Conservation (phyloP, 2,888 invertebrate species). For the Argyresthia albistria region DNA sequence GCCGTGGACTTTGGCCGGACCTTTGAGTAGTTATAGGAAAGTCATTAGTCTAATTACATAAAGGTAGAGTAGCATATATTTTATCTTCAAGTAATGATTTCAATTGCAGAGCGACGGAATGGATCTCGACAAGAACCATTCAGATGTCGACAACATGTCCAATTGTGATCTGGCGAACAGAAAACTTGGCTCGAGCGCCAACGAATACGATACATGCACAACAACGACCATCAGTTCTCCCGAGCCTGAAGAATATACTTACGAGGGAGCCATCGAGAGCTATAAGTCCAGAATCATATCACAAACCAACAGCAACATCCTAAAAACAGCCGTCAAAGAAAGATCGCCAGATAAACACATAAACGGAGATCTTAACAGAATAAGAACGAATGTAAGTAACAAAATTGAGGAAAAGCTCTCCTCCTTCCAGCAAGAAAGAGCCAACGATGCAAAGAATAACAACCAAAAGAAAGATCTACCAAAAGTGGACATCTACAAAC, state of each 20-base stretch:
- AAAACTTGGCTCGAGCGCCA: constrained; percentile 64
- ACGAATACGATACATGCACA: constrained; percentile 79
- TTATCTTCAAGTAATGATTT: not conserved
- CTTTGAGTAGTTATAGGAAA: no score
- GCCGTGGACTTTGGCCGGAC: no score
- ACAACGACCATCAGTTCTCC: constrained; percentile 79
- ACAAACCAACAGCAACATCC: constrained; percentile 61
- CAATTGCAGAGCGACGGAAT: constrained; percentile 73
- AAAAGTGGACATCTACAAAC: constrained; percentile 87
- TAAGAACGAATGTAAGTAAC: constrained; percentile 62
- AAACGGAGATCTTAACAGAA: constrained; percentile 55
- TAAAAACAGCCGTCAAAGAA: constrained; percentile 60
- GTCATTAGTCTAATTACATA: no score
- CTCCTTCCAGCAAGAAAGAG: constrained; percentile 69
- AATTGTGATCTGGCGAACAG: constrained; percentile 52
- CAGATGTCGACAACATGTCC: constrained; percentile 63
- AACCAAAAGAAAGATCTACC: constrained; percentile 74
- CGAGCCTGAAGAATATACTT: constrained; percentile 86
- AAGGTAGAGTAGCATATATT: no score
- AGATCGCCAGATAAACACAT: constrained; percentile 48
- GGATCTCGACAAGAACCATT: constrained; percentile 68
- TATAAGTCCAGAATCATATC: constrained; percentile 85
- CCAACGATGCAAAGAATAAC: constrained; percentile 55
- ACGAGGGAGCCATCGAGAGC: constrained; percentile 89
- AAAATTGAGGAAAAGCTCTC: constrained; percentile 77